Conservation (phyloP, 2,888 invertebrate species). For the Pachycephus smyrnensis region DNA sequence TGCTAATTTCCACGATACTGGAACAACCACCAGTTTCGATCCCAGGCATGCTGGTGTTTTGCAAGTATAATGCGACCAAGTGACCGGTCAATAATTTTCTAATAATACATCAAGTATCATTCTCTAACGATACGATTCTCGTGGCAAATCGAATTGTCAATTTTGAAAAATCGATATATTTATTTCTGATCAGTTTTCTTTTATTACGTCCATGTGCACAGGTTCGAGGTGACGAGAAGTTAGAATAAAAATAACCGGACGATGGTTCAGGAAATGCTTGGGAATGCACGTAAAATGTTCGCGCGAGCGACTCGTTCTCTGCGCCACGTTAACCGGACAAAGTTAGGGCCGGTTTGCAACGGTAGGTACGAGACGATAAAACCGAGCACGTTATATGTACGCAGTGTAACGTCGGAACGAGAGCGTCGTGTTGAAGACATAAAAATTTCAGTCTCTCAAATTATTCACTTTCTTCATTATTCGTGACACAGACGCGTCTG, state of each 20-base stretch:
- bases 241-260: not conserved
- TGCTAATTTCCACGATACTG: constrained; percentile 35
- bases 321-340: not conserved
- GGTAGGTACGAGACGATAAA: not conserved
- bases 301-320: not conserved
- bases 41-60: constrained; percentile 37
- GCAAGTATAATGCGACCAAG: constrained; percentile 44
- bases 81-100: constrained; percentile 17
- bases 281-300: not conserved
- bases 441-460: too few relatives aligned
- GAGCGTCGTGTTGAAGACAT: too few relatives aligned
- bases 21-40: constrained; percentile 17
- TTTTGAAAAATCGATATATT: not conserved
- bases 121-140: not conserved
- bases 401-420: not conserved
- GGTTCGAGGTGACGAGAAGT: not conserved
- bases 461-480: not conserved
- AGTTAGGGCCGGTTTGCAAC: not conserved
- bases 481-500: not conserved
- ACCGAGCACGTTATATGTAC: not conserved
- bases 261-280: not conserved
- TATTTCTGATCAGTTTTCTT: too few relatives aligned
- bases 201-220: not conserved
- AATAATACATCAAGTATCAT: not conserved
- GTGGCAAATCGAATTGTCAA: not conserved